Evolutionary conservation across 2,113 vertebrate genomes (phyloP).

Genomic region (Onychostruthus taczanowskii): DNA sequence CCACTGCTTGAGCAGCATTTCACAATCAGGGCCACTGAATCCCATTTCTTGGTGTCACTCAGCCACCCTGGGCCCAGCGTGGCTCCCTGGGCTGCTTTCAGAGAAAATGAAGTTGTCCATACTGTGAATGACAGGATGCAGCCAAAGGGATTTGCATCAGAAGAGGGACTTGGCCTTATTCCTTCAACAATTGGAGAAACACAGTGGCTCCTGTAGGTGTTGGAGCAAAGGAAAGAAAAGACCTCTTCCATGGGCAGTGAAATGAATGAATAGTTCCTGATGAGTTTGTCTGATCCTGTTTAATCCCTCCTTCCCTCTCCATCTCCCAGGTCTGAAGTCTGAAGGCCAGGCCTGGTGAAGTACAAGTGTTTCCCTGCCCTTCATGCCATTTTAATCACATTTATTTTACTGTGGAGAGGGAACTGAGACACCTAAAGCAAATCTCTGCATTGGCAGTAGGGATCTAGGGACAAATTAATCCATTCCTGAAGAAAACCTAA

Average conservation of each 20-base stretch:
- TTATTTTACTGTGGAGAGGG: background rate
- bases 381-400: background rate
- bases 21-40: constrained; percentile 15
- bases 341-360: background rate
- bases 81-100: constrained; percentile 19
- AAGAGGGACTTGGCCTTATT: constrained; percentile 40
- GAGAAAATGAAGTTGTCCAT: constrained; percentile 16
- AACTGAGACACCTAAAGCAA: background rate
- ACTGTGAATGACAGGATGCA: background rate
- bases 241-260: background rate
- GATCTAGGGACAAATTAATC: background rate
- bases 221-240: background rate
- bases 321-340: background rate
- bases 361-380: background rate
- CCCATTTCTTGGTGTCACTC: background rate
- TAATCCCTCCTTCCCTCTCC: background rate
- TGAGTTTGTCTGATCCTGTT: background rate
- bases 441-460: background rate
- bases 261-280: background rate
- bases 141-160: constrained; percentile 43
- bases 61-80: background rate
- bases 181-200: constrained; percentile 12
- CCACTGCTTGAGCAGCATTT: background rate
- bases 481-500: background rate
- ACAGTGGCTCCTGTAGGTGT: background rate